phyloP scores from a whole-genome alignment of 2,888 invertebrate species.

The Lasioglossum calceatum region DNA sequence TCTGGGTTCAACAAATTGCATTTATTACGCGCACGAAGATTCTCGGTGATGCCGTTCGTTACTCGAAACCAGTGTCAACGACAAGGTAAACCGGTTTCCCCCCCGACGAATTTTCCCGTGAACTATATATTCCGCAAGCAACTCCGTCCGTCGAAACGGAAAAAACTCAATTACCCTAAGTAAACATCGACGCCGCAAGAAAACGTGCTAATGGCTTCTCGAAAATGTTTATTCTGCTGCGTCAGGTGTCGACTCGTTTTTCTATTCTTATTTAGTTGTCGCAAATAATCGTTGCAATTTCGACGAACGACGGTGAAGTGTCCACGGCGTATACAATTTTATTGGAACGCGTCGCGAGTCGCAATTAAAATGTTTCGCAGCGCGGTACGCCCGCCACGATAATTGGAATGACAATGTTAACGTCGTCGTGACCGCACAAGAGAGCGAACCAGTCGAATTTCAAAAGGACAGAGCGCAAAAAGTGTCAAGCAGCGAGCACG shows the following conservation, averaged over 20 bases:
- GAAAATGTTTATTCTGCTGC: not conserved
- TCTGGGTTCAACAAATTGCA: not conserved
- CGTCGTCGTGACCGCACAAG: not conserved
- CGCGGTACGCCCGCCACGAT: not conserved
- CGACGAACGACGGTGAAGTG: not conserved
- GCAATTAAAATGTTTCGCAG: not conserved
- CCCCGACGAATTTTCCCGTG: not conserved
- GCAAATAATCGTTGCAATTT: not conserved
- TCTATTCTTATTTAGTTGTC: not conserved
- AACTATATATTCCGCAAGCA: no score
- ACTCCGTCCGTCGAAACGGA: not conserved
- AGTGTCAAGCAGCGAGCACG: conserved; percentile 11
- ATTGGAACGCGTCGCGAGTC: not conserved
- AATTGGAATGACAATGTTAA: conserved; percentile 9
- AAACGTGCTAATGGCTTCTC: not conserved
- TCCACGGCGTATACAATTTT: not conserved
- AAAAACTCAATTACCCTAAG: not conserved
- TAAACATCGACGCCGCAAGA: not conserved
- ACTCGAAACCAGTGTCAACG: not conserved
- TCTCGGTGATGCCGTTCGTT: not conserved
- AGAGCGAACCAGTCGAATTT: conserved; percentile 22
- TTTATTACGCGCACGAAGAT: not conserved
- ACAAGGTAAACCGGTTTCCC: conserved; percentile 34
- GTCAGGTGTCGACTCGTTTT: not conserved
- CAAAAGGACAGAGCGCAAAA: conserved; percentile 7